Percentiles rank a stretch among this genome's conserved stretches.
These are phyloP conservation scores for Lepus timidus DNA, from an alignment of 2,113 vertebrate genomes.

Conservation along the genomic window DNA sequence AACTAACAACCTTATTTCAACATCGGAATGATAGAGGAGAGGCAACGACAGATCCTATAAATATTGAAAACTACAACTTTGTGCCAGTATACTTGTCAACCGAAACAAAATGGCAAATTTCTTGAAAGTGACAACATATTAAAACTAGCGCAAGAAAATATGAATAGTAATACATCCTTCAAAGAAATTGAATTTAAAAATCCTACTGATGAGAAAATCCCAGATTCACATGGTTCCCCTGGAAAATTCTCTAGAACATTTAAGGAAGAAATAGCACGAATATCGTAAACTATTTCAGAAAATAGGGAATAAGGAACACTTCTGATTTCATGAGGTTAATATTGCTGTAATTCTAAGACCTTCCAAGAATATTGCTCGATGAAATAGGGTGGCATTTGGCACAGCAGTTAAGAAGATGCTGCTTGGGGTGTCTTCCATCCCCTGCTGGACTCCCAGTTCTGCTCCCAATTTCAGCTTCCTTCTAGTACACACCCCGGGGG, in stretches of 20 bases:
- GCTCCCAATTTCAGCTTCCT: too few species aligned
- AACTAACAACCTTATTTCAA: neutral
- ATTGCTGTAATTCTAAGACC: neutral
- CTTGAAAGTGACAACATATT: neutral
- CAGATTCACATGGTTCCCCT: neutral
- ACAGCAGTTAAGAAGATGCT: too few species aligned
- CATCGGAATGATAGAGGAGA: neutral
- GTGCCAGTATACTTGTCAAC: neutral
- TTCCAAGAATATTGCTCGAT: neutral
- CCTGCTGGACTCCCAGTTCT: too few species aligned
- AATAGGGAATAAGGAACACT: neutral
- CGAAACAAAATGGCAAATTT: slow-evolving; percentile 29
- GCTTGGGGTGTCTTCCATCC: too few species aligned
- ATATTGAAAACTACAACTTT: neutral
- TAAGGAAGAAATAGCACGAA: neutral
- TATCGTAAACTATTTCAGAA: neutral
- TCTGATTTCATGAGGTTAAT: neutral
- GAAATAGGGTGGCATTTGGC: too few species aligned
- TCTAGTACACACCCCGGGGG: too few species aligned
- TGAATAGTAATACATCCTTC: neutral
- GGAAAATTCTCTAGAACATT: neutral
- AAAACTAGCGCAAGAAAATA: slow-evolving; percentile 22
- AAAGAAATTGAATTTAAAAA: slow-evolving; percentile 12
- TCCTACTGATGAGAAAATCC: neutral
- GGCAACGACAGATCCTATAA: neutral